Evolutionary conservation across 1,140 invertebrate genomes (phyloP).

Genomic region (Stegodyphus mimosarum): DNA sequence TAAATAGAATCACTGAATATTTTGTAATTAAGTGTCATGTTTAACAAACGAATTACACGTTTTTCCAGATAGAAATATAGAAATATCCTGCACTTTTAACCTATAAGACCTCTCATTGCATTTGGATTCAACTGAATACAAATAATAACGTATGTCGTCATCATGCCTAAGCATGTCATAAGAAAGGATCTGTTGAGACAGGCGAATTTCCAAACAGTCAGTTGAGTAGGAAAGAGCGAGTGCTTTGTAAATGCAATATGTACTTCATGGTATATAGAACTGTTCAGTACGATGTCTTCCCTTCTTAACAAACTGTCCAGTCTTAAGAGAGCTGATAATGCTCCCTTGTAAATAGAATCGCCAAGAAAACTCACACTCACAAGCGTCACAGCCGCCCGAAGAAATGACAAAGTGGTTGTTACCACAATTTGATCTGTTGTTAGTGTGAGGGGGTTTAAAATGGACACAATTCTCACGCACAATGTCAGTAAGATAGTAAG

Average conservation of each 20-base stretch:
- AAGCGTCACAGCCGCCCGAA: not conserved
- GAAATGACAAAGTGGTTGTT: constrained; percentile 7
- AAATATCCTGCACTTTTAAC: not conserved
- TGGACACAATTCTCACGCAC: constrained; percentile 41
- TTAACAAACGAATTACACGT: too few species aligned
- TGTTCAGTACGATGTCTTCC: constrained; percentile 1
- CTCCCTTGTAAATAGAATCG: constrained; percentile 12
- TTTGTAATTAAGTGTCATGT: too few species aligned
- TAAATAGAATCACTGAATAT: too few species aligned
- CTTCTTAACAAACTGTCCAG: not conserved
- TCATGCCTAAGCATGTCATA: constrained; percentile 53
- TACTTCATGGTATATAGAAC: constrained; percentile 4
- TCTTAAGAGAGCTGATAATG: not conserved
- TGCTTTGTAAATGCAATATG: constrained; percentile 10
- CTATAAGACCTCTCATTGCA: constrained; percentile 41
- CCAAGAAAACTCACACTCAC: constrained; percentile 19
- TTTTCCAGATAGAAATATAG: too few species aligned
- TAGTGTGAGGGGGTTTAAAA: constrained; percentile 21
- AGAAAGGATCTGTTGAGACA: constrained; percentile 34
- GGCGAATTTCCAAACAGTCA: constrained; percentile 45
- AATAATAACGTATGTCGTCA: constrained; percentile 49
- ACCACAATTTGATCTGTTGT: constrained; percentile 28
- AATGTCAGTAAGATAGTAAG: constrained; percentile 35
- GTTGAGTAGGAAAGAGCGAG: constrained; percentile 9
- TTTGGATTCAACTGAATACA: constrained; percentile 44